Conservation (phyloP, 2,113 vertebrate genomes). For the Isichthys henryi region DNA sequence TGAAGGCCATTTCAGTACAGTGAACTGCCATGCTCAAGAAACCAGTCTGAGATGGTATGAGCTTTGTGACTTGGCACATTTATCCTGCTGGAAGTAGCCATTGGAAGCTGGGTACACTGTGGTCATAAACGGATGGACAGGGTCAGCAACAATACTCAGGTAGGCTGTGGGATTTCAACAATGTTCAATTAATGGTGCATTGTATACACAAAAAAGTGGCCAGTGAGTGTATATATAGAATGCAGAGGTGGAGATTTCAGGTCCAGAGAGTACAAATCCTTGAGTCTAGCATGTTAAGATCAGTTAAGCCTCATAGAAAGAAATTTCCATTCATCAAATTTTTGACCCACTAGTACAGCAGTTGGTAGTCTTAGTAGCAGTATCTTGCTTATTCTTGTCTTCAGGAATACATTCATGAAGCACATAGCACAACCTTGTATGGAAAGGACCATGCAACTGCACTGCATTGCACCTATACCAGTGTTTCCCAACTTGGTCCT, state of each 20-base stretch:
- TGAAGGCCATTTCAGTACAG: no score
- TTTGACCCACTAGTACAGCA: slow-evolving; percentile 21
- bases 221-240: neutral
- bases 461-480: neutral
- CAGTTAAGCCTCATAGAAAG: slow-evolving; percentile 48
- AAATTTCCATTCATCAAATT: slow-evolving; percentile 43
- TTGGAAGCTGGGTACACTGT: no score
- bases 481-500: neutral
- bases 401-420: neutral
- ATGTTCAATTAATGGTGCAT: neutral
- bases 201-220: neutral
- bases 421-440: neutral
- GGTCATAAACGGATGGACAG: no score
- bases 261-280: neutral
- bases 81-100: no score
- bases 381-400: slow-evolving; percentile 19
- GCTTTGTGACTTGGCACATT: no score
- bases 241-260: neutral
- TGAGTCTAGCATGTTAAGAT: slow-evolving; percentile 53
- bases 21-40: no score
- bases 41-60: no score
- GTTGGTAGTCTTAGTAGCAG: slow-evolving; percentile 47
- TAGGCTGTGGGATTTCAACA: neutral
- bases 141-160: neutral
- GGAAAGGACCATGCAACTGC: neutral